These are phyloP conservation scores for Muschampia plurimacula DNA, from an alignment of 2,888 invertebrate genomes.

Conservation along the genomic window DNA sequence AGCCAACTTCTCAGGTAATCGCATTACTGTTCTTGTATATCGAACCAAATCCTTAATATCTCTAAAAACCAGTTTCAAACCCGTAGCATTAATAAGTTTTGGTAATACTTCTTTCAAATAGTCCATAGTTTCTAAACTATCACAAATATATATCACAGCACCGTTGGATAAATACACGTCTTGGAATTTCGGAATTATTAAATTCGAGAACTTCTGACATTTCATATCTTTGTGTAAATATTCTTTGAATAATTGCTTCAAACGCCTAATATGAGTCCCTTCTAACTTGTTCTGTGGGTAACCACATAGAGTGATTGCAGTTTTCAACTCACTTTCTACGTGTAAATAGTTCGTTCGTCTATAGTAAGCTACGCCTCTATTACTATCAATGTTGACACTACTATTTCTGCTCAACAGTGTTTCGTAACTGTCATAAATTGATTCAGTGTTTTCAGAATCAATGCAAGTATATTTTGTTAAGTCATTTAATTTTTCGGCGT, in stretches of 20 bases:
- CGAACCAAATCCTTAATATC: conserved; percentile 69
- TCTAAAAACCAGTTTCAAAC: conserved; percentile 68
- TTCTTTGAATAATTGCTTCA: conserved; percentile 76
- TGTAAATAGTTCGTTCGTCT: conserved; percentile 77
- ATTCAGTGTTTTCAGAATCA: conserved; percentile 67
- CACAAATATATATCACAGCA: conserved; percentile 77
- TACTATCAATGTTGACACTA: conserved; percentile 72
- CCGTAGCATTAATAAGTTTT: conserved; percentile 72
- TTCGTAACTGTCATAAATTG: conserved; percentile 64
- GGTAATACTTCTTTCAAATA: conserved; percentile 71
- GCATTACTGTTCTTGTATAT: conserved; percentile 73
- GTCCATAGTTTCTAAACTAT: conserved; percentile 77
- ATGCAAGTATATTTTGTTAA: conserved; percentile 54
- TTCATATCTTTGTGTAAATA: conserved; percentile 76
- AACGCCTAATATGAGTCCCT: conserved; percentile 70
- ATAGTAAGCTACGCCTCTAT: conserved; percentile 75
- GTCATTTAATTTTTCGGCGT: conserved; percentile 46
- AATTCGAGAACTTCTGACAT: conserved; percentile 65
- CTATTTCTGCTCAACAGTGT: conserved; percentile 61
- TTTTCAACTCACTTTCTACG: conserved; percentile 73
- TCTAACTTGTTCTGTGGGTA: conserved; percentile 76
- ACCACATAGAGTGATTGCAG: conserved; percentile 72
- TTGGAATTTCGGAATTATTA: conserved; percentile 76
- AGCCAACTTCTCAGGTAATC: conserved; percentile 68
- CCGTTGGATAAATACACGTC: conserved; percentile 77